Conservation (phyloP, 2,888 invertebrate genomes). For the Epistrophe grossulariae region DNA sequence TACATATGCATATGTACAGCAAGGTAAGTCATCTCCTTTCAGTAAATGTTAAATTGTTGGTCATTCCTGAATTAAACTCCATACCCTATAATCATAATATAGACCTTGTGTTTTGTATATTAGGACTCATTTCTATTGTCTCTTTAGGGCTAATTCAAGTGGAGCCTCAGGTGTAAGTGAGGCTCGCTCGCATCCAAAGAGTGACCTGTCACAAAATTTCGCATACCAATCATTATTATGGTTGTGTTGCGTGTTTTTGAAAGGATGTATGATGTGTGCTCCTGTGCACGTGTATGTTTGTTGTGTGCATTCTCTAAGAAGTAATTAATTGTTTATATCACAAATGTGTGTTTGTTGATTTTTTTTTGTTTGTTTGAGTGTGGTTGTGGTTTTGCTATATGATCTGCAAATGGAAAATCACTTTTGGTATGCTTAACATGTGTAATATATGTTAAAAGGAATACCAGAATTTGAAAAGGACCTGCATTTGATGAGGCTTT, state of each 20-base stretch:
- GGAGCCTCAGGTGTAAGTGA: constrained; percentile 61
- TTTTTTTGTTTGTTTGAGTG: not conserved
- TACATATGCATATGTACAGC: not conserved
- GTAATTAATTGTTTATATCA: constrained; percentile 36
- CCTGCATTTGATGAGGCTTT: constrained; percentile 3
- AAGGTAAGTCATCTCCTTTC: not conserved
- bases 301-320: not conserved
- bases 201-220: constrained; percentile 67
- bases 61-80: not conserved
- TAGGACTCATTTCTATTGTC: constrained; percentile 42
- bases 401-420: constrained; percentile 63
- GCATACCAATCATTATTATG: constrained; percentile 30
- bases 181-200: constrained; percentile 47
- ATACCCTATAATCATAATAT: not conserved
- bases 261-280: not conserved
- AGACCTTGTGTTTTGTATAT: not conserved
- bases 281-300: not conserved
- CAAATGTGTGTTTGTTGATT: not conserved
- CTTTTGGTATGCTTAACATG: constrained; percentile 34
- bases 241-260: constrained; percentile 14
- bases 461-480: constrained; percentile 3
- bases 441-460: constrained; percentile 36
- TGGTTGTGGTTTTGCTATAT: constrained; percentile 19
- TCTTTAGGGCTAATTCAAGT: constrained; percentile 42
- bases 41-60: constrained; percentile 9